phyloP scores from a whole-genome alignment of 2,888 invertebrate genomes.

The Rugalucina vietnamica region DNA sequence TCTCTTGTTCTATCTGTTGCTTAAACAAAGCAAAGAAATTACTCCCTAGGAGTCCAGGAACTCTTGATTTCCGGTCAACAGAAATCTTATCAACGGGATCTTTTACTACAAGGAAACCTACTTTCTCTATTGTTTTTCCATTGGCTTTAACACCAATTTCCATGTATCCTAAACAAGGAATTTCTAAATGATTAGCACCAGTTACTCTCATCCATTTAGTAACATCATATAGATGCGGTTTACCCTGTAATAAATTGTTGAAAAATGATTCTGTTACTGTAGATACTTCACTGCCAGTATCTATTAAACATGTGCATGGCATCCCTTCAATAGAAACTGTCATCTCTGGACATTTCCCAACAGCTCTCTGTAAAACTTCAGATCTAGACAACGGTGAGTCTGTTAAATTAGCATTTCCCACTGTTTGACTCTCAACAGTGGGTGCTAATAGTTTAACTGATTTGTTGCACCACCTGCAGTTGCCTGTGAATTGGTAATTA shows the following conservation, averaged over 20 bases:
- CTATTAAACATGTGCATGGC: background rate
- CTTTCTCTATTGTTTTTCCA: background rate
- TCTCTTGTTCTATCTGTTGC: background rate
- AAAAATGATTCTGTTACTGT: background rate
- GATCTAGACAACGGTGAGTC: background rate
- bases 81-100: background rate
- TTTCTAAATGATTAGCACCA: background rate
- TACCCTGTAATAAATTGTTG: background rate
- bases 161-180: background rate
- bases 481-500: too few species aligned
- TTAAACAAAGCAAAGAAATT: background rate
- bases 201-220: slow-evolving; percentile 5
- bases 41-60: slow-evolving; percentile 3
- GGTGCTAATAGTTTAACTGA: background rate
- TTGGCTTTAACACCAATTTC: background rate
- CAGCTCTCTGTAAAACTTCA: background rate
- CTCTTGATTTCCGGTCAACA: background rate
- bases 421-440: slow-evolving; percentile 4
- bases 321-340: background rate
- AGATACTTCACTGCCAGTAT: background rate
- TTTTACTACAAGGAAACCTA: background rate
- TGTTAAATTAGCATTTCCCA: background rate
- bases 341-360: background rate
- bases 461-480: background rate
- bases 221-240: background rate